Evolutionary conservation across 2,113 vertebrate species (phyloP).

Genomic region (Xiphorhynchus elegans): DNA sequence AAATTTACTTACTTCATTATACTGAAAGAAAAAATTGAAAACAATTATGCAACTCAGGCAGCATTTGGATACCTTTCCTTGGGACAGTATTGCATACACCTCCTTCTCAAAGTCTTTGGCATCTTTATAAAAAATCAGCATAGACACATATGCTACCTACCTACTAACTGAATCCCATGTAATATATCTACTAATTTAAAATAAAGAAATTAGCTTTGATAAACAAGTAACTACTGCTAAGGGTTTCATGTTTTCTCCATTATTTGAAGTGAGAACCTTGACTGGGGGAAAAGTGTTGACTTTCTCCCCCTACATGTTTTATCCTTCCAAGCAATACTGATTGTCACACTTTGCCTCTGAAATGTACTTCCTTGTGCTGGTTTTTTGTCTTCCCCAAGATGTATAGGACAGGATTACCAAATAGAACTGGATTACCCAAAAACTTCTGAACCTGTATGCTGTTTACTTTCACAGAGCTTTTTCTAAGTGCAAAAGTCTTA

Average conservation of each 20-base stretch:
- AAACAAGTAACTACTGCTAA: neutral
- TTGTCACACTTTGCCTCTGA: neutral
- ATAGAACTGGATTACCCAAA: neutral
- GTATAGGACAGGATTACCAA: neutral
- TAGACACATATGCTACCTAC: neutral
- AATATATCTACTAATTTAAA: neutral
- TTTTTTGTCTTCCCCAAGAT: neutral
- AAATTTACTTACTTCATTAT: neutral
- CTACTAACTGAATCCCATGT: neutral
- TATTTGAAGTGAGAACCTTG: neutral
- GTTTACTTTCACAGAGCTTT: neutral
- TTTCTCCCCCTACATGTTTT: neutral
- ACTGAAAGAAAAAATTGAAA: neutral
- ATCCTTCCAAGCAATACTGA: neutral
- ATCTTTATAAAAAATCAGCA: neutral
- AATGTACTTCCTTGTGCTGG: neutral
- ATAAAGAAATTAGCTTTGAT: neutral
- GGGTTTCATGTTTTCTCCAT: neutral
- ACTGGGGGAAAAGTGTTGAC: rapidly evolving
- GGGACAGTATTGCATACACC: no score
- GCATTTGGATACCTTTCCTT: neutral
- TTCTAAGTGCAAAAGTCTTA: neutral
- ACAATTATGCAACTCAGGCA: neutral
- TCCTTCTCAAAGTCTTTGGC: neutral
- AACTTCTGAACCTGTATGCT: neutral